phyloP scores from a whole-genome alignment of 2,797 vertebrate species.

The Zalophus californianus region DNA sequence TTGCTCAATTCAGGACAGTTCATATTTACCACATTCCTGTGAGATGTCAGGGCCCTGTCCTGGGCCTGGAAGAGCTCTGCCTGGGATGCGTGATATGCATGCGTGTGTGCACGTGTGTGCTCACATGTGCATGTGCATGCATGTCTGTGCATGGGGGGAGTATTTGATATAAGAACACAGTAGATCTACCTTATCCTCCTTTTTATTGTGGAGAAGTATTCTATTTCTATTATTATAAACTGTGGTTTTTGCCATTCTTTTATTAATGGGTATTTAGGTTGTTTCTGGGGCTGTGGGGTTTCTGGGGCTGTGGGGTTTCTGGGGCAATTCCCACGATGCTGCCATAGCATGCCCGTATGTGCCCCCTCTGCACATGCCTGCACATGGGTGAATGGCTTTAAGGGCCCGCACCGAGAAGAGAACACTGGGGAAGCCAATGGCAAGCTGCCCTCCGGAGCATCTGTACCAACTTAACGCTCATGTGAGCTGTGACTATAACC shows the following conservation, averaged over 20 bases:
- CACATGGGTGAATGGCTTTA: not conserved
- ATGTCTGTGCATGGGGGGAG: not conserved
- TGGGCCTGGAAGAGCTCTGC: not conserved
- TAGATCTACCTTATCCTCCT: not conserved
- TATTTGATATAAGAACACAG: not conserved
- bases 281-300: not conserved
- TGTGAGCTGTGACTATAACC: accelerated
- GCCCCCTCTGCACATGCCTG: not conserved
- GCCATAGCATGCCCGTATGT: not conserved
- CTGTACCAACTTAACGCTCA: not conserved
- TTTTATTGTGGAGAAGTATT: not conserved
- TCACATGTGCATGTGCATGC: too few relatives aligned
- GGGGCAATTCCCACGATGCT: not conserved
- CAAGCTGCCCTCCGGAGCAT: not conserved
- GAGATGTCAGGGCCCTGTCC: not conserved
- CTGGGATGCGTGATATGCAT: not conserved
- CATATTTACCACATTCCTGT: not conserved
- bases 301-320: not conserved
- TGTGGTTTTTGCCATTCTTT: not conserved
- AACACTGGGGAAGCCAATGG: not conserved
- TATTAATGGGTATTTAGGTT: not conserved
- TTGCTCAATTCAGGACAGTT: not conserved
- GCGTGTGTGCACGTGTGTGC: not conserved
- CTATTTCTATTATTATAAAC: not conserved
- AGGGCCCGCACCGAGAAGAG: not conserved